These are phyloP conservation scores for Geococcyx californianus DNA, from an alignment of 2,113 vertebrate species.

Conservation along the genomic window DNA sequence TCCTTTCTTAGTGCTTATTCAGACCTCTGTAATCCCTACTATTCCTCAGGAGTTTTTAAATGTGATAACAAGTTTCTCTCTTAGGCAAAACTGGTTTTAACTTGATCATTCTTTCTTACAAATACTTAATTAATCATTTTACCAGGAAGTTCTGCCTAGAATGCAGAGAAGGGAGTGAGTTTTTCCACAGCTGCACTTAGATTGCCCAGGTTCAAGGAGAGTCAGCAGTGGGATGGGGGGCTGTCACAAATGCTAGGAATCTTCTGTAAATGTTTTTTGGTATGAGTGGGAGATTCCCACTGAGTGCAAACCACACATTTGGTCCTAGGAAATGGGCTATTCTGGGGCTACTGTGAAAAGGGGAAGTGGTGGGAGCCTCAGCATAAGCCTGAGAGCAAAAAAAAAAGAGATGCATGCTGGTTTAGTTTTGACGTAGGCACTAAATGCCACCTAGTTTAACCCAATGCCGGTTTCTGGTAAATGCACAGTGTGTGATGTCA, in stretches of 20 bases:
- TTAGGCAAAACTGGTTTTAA: neutral
- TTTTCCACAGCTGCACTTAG: neutral
- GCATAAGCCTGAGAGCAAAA: neutral
- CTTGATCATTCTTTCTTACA: neutral
- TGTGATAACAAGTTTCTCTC: neutral
- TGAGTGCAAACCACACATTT: fast-evolving
- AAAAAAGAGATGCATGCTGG: neutral
- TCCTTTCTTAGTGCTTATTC: neutral
- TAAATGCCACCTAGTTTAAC: neutral
- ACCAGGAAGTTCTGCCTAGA: neutral
- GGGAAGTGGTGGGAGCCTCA: neutral
- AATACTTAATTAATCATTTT: neutral
- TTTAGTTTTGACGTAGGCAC: neutral
- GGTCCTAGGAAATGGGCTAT: neutral
- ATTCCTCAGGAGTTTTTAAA: neutral
- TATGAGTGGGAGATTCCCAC: neutral
- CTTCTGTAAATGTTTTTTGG: neutral
- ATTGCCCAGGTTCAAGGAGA: neutral
- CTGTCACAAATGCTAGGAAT: neutral
- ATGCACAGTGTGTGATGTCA: neutral
- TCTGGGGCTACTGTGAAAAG: neutral
- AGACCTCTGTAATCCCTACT: neutral
- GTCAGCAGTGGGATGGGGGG: neutral
- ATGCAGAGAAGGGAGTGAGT: neutral
- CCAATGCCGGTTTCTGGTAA: neutral